phyloP scores from a whole-genome alignment of 2,888 invertebrate species.

The Pammene aurita region DNA sequence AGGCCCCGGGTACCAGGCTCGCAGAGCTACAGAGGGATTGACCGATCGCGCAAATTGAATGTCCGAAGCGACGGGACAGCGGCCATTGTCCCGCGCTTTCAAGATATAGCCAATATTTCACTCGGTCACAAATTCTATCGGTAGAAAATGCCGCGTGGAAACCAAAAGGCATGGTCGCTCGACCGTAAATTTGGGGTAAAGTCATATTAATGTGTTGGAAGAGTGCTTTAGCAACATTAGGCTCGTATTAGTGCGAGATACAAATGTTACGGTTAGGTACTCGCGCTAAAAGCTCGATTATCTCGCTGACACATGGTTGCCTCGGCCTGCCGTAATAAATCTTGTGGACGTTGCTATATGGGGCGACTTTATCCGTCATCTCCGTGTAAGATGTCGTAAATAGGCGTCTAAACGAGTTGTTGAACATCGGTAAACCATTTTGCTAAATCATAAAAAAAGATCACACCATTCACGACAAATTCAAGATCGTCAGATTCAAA shows the following conservation, averaged over 20 bases:
- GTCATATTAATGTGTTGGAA: slow-evolving; percentile 36
- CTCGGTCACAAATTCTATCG: slow-evolving; percentile 55
- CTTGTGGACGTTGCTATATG: neutral
- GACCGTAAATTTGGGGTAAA: slow-evolving; percentile 41
- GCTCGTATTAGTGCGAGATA: slow-evolving; percentile 20
- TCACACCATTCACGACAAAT: too few species aligned
- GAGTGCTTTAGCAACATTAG: slow-evolving; percentile 23
- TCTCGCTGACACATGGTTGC: slow-evolving; percentile 25
- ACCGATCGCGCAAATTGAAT: slow-evolving; percentile 79
- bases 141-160: slow-evolving; percentile 48
- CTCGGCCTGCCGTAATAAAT: slow-evolving; percentile 14
- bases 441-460: too few species aligned
- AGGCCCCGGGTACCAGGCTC: slow-evolving; percentile 63
- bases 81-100: slow-evolving; percentile 69
- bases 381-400: slow-evolving; percentile 4
- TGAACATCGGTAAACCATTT: neutral
- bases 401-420: neutral
- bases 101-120: slow-evolving; percentile 71
- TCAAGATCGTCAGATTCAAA: too few species aligned
- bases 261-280: slow-evolving; percentile 28
- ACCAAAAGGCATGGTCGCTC: slow-evolving; percentile 47
- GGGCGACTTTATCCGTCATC: slow-evolving; percentile 3
- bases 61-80: slow-evolving; percentile 59
- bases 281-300: slow-evolving; percentile 32
- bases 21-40: slow-evolving; percentile 71